Conservation (phyloP, 2,797 vertebrate species). For the Coreius guichenoti region DNA sequence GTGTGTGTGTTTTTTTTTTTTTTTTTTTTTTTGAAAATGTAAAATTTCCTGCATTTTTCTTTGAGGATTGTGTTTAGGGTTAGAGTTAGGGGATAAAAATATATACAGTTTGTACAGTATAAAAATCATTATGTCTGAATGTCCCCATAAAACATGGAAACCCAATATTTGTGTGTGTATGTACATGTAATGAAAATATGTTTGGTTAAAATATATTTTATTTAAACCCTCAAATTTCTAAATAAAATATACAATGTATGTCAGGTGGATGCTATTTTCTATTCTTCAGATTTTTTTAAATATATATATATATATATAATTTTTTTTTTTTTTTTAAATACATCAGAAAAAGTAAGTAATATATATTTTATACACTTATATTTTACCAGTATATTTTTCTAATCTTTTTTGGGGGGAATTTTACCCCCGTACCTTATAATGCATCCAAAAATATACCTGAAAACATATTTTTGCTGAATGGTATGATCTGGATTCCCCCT, state of each 20-base stretch:
- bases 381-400: not conserved
- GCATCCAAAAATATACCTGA: slow-evolving; percentile 1
- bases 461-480: slow-evolving; percentile 8
- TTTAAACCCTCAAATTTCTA: not conserved
- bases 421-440: not conserved
- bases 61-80: not conserved
- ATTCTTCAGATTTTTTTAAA: no score
- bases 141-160: not conserved
- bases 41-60: no score
- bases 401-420: not conserved
- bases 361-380: not conserved
- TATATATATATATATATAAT: no score
- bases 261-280: not conserved
- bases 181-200: not conserved
- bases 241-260: not conserved
- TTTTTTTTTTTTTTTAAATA: no score
- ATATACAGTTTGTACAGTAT: not conserved
- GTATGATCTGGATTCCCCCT: slow-evolving; percentile 64
- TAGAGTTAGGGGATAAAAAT: not conserved
- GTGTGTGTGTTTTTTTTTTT: no score
- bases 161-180: not conserved
- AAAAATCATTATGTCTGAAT: not conserved
- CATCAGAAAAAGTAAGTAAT: not conserved
- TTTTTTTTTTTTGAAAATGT: no score
- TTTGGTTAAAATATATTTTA: not conserved